Percentiles rank a stretch among this genome's conserved stretches.
Evolutionary conservation across 2,113 vertebrate genomes (phyloP).

Genomic region (Oreochromis tanganicae): DNA sequence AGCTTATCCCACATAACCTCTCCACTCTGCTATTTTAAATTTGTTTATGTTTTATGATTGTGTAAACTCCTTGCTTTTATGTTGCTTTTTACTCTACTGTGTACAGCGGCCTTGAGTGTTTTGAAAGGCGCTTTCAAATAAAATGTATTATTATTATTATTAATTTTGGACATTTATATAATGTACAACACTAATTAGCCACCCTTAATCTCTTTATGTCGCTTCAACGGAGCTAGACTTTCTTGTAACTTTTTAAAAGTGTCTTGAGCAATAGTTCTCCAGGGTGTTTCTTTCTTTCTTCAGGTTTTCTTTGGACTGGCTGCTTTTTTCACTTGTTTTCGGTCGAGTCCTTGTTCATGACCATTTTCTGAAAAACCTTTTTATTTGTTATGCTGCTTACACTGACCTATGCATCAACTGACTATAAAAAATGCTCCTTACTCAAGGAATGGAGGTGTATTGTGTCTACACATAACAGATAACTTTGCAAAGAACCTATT

Average conservation of each 20-base stretch:
- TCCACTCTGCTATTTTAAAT: too few species aligned
- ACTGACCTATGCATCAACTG: neutral
- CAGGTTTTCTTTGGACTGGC: fast-evolving
- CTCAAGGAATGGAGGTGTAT: neutral
- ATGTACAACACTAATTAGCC: fast-evolving
- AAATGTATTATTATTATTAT: too few species aligned
- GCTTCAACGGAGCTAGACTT: neutral
- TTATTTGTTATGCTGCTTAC: neutral
- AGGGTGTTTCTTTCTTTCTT: neutral
- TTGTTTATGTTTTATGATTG: too few species aligned
- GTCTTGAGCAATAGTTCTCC: neutral
- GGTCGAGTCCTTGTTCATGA: neutral
- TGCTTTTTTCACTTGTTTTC: neutral
- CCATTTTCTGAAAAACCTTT: fast-evolving
- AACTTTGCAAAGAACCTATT: neutral
- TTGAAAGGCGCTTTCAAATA: too few species aligned
- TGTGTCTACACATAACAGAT: neutral
- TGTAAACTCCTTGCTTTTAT: too few species aligned
- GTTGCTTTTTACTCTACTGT: too few species aligned
- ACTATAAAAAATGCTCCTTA: neutral
- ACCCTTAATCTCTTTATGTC: neutral
- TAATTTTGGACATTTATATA: neutral
- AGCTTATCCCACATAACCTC: too few species aligned
- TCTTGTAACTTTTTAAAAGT: neutral
- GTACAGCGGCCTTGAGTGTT: too few species aligned